phyloP scores from a whole-genome alignment of 1,140 invertebrate species.

The Drosophila sulfurigaster region DNA sequence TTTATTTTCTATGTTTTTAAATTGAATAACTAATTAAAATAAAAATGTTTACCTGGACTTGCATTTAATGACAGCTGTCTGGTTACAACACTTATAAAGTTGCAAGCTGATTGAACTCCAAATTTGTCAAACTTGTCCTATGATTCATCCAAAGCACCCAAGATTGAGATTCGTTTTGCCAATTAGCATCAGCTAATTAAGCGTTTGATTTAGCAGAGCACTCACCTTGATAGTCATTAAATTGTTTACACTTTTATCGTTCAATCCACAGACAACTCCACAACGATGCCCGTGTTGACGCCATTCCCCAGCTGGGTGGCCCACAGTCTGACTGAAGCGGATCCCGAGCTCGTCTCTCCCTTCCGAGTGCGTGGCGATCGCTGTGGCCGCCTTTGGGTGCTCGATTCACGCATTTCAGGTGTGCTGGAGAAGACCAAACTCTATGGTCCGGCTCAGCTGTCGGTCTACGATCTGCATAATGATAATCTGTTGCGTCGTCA shows the following conservation, averaged over 20 bases:
- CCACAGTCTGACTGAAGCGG: slow-evolving; percentile 86
- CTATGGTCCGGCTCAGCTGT: slow-evolving; percentile 87
- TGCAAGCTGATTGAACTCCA: slow-evolving; percentile 13
- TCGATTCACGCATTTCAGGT: slow-evolving; percentile 90
- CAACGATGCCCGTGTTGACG: slow-evolving; percentile 88
- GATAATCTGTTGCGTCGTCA: slow-evolving; percentile 89
- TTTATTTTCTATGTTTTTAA: neutral
- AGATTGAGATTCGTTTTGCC: slow-evolving; percentile 25
- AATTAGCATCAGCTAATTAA: slow-evolving; percentile 49
- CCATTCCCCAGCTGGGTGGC: slow-evolving; percentile 92
- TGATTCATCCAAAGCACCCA: slow-evolving; percentile 34
- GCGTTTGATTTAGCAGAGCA: slow-evolving; percentile 15
- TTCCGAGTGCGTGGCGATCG: slow-evolving; percentile 90
- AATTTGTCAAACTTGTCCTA: slow-evolving; percentile 18
- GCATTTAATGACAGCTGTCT: neutral
- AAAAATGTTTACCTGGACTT: neutral
- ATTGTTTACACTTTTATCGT: neutral
- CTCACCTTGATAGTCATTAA: slow-evolving; percentile 15
- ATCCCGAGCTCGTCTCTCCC: slow-evolving; percentile 90
- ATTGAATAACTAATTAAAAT: neutral
- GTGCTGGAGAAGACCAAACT: slow-evolving; percentile 86
- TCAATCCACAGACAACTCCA: slow-evolving; percentile 86
- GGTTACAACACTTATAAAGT: slow-evolving; percentile 2
- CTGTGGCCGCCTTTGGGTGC: slow-evolving; percentile 91
- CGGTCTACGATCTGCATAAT: slow-evolving; percentile 90